Conservation (phyloP, 2,888 invertebrate species). For the Lasioglossum figueresi region DNA sequence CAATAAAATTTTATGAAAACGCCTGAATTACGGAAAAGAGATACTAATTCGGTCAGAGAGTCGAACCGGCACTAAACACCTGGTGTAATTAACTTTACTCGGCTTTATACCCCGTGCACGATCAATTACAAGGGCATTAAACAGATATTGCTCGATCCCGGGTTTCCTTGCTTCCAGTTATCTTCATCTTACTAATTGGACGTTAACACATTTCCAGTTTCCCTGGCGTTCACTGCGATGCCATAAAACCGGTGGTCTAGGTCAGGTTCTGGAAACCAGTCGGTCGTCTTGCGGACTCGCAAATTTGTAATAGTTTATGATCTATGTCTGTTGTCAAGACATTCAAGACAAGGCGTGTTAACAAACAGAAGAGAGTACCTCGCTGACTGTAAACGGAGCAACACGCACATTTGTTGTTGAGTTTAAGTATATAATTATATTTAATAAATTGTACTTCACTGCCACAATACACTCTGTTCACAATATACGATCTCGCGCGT, state of each 20-base stretch:
- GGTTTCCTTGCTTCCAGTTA: background rate
- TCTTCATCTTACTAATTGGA: slow-evolving; percentile 4
- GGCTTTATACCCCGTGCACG: background rate
- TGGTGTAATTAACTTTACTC: background rate
- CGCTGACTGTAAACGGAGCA: no score
- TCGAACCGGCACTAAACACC: background rate
- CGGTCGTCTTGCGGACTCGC: background rate
- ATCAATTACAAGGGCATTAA: background rate
- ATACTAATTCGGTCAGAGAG: background rate
- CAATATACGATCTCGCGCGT: no score
- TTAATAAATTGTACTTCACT: no score
- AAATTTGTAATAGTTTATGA: background rate
- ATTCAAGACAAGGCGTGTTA: no score
- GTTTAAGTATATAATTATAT: no score
- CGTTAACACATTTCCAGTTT: slow-evolving; percentile 13
- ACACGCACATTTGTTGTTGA: no score
- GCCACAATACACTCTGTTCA: no score
- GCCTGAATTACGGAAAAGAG: no score
- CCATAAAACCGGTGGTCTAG: slow-evolving; percentile 4
- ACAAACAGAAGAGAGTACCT: no score
- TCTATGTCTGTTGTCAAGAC: no score
- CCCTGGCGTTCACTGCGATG: background rate
- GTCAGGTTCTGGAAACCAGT: background rate
- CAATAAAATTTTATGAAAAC: background rate
- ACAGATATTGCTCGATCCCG: background rate